A percentile compares a stretch with the other conserved stretches of the same genome.
Evolutionary conservation across 2,113 vertebrate species (phyloP).

Genomic region (Prolemur simus): DNA sequence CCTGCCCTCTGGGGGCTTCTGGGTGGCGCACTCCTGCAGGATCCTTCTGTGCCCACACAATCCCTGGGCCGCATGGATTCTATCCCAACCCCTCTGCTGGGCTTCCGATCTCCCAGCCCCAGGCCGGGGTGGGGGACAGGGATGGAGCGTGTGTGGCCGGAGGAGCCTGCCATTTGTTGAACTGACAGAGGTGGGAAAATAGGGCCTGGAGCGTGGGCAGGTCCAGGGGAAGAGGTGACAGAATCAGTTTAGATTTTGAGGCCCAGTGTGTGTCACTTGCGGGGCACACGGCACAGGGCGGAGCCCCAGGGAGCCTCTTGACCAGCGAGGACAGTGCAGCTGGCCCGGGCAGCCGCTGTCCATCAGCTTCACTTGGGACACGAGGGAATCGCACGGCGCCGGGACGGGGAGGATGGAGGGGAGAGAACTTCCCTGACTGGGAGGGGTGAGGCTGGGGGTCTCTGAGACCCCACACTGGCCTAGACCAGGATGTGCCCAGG

Average conservation of each 20-base stretch:
- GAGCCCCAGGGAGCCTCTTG: not conserved
- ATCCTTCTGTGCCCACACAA: not conserved
- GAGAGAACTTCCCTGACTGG: not conserved
- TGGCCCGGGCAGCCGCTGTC: not conserved
- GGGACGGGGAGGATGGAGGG: not conserved
- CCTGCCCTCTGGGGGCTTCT: not conserved
- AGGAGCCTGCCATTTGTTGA: not conserved
- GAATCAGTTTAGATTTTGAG: not conserved
- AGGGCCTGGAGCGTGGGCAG: not conserved
- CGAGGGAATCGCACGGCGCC: not conserved
- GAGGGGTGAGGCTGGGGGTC: not conserved
- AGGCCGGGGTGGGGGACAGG: fast-evolving
- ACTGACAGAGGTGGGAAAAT: not conserved
- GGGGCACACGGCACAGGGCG: not conserved
- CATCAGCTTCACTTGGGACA: not conserved
- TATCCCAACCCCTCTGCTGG: too few species aligned
- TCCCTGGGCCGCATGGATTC: too few species aligned
- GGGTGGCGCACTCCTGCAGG: not conserved
- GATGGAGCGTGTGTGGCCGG: not conserved
- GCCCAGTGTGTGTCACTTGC: not conserved
- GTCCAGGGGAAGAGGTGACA: not conserved
- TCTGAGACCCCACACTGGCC: not conserved
- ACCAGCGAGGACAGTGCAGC: not conserved
- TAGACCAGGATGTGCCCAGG: not conserved
- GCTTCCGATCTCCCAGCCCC: too few species aligned